phyloP scores from a whole-genome alignment of 2,797 vertebrate species.

The Oryzias dopingdopingensis region DNA sequence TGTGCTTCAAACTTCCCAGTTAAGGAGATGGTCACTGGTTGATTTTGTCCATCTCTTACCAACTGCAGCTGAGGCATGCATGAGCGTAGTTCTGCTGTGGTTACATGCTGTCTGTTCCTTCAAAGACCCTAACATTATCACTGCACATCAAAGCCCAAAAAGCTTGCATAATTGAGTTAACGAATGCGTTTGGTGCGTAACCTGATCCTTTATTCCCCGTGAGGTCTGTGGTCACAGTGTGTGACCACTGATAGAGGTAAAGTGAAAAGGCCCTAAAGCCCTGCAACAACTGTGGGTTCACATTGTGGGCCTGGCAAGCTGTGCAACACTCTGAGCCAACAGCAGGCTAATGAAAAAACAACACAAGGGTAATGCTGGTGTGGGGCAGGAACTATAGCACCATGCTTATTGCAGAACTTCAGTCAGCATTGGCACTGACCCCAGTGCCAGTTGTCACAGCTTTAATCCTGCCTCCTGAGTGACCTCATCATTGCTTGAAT shows the following conservation, averaged over 20 bases:
- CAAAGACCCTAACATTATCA: constrained; percentile 59
- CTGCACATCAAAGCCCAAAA: constrained; percentile 60
- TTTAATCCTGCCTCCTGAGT: constrained; percentile 71
- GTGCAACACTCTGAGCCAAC: constrained; percentile 28
- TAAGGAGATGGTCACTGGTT: constrained; percentile 37
- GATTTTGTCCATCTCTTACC: constrained; percentile 49
- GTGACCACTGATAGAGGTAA: constrained; percentile 49
- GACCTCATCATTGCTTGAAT: constrained; percentile 66
- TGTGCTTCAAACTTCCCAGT: constrained; percentile 35
- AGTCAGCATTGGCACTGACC: constrained; percentile 59
- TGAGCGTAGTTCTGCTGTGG: constrained; percentile 50
- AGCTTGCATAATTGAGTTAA: constrained; percentile 75
- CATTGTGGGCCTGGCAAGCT: constrained; percentile 52
- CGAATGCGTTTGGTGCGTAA: constrained; percentile 69
- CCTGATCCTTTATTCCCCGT: constrained; percentile 51
- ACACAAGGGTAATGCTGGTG: constrained; percentile 58
- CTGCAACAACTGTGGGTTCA: constrained; percentile 70
- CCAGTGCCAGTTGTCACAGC: constrained; percentile 68
- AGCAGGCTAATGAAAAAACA: constrained; percentile 69
- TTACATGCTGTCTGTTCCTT: constrained; percentile 64
- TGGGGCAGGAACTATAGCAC: constrained; percentile 38
- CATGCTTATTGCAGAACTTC: constrained; percentile 50
- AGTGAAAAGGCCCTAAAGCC: constrained; percentile 47
- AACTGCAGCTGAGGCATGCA: constrained; percentile 39
- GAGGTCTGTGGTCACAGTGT: constrained; percentile 44